These are phyloP conservation scores for Rhinopomastus cyanomelas DNA, from an alignment of 2,113 vertebrate genomes.

Conservation along the genomic window DNA sequence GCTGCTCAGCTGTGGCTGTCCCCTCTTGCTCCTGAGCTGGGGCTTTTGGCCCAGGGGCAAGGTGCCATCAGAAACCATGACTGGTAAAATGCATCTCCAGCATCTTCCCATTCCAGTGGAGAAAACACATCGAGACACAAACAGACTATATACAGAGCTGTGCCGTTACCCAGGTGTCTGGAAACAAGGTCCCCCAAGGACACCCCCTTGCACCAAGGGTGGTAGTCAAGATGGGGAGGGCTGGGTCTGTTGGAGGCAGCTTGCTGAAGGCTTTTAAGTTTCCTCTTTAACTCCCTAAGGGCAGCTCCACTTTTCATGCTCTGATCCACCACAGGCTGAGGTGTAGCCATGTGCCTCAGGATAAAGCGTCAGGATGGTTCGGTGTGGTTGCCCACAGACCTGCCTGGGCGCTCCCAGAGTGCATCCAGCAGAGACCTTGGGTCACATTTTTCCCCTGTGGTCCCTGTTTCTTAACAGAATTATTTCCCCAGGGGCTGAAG, in stretches of 20 bases:
- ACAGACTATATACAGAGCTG: neutral
- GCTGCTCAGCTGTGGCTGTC: neutral
- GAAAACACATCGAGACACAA: neutral
- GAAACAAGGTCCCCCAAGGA: neutral
- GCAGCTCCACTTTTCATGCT: neutral
- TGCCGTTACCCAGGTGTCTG: neutral
- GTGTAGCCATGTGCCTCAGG: neutral
- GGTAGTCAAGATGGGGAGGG: neutral
- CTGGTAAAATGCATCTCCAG: neutral
- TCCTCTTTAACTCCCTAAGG: neutral
- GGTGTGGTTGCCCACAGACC: neutral
- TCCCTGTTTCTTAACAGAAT: neutral
- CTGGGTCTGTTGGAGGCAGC: neutral
- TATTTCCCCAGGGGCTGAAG: neutral
- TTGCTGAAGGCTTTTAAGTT: neutral
- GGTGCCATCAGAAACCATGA: neutral
- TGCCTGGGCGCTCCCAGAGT: neutral
- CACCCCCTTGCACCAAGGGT: neutral
- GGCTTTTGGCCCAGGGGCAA: neutral
- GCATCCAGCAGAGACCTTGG: neutral
- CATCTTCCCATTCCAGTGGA: neutral
- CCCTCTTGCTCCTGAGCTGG: neutral
- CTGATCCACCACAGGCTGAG: neutral
- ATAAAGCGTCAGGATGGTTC: rapidly evolving
- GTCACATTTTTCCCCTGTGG: neutral